A percentile compares a stretch with the other conserved stretches of the same genome.
Evolutionary conservation across 1,140 invertebrate genomes (phyloP).

Genomic region (Lineus longissimus): DNA sequence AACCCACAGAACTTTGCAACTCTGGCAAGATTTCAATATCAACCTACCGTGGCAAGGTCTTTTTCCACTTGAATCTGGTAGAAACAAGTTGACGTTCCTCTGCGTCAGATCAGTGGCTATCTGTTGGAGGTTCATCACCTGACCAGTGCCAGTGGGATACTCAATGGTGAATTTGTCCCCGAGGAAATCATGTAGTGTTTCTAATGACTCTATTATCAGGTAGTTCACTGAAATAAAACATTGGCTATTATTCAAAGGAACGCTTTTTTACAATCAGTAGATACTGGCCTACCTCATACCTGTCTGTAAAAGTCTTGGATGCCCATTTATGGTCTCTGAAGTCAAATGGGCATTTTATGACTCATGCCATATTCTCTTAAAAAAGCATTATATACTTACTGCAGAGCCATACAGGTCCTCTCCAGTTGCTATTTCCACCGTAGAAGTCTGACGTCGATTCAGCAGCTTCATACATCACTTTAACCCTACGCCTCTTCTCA

Average conservation of each 20-base stretch:
- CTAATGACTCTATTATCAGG: slow-evolving; percentile 47
- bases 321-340: neutral
- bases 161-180: slow-evolving; percentile 49
- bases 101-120: slow-evolving; percentile 40
- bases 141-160: slow-evolving; percentile 46
- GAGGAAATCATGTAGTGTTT: slow-evolving; percentile 48
- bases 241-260: neutral
- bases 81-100: slow-evolving; percentile 43
- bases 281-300: neutral
- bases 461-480: slow-evolving; percentile 47
- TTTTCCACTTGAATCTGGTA: slow-evolving; percentile 40
- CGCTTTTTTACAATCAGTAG: neutral
- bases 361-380: neutral
- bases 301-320: neutral
- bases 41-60: slow-evolving; percentile 50
- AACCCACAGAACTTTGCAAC: neutral
- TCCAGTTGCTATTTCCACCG: slow-evolving; percentile 58
- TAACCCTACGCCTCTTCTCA: slow-evolving; percentile 27
- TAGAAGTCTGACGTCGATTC: slow-evolving; percentile 51
- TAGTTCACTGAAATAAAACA: slow-evolving; percentile 43
- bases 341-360: neutral
- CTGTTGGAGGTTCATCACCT: slow-evolving; percentile 39
- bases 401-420: slow-evolving; percentile 54
- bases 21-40: neutral
- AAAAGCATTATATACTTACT: slow-evolving; percentile 26